Percentiles rank a stretch among this genome's conserved stretches.
Evolutionary conservation across 1,140 invertebrate genomes (phyloP).

Genomic region (Charaxes varanes): DNA sequence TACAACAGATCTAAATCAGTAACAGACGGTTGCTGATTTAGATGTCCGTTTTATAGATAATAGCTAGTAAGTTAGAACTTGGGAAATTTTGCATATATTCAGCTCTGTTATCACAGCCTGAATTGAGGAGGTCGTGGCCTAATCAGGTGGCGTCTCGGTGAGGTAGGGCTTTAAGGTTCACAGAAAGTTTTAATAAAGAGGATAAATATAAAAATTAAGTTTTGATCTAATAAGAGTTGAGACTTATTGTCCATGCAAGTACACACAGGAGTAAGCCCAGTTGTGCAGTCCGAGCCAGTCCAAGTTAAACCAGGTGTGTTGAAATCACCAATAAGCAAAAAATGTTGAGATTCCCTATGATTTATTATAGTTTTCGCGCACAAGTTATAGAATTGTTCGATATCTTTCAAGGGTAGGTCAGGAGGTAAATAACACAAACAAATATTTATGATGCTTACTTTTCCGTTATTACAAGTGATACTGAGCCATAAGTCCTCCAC

Average conservation of each 20-base stretch:
- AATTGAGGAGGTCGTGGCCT: no score
- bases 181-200: no score
- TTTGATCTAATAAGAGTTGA: conserved; percentile 2
- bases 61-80: no score
- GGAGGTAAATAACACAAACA: background rate
- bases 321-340: conserved; percentile 1
- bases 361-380: background rate
- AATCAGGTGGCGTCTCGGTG: no score
- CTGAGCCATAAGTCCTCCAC: conserved; percentile 1
- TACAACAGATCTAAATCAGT: no score
- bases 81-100: no score
- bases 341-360: background rate
- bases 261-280: background rate
- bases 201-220: no score
- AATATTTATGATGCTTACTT: background rate
- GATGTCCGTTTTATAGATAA: no score
- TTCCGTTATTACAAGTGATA: background rate
- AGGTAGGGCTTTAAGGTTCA: no score
- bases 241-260: background rate
- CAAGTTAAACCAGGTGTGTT: conserved; percentile 1
- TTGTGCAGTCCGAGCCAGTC: background rate
- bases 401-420: no score
- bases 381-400: background rate
- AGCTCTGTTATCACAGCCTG: no score
- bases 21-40: no score